Evolutionary conservation across 2,797 vertebrate species (phyloP), one percentile per base, ranked within the genome.

Genomic region (Tadarida brasiliensis): DNA sequence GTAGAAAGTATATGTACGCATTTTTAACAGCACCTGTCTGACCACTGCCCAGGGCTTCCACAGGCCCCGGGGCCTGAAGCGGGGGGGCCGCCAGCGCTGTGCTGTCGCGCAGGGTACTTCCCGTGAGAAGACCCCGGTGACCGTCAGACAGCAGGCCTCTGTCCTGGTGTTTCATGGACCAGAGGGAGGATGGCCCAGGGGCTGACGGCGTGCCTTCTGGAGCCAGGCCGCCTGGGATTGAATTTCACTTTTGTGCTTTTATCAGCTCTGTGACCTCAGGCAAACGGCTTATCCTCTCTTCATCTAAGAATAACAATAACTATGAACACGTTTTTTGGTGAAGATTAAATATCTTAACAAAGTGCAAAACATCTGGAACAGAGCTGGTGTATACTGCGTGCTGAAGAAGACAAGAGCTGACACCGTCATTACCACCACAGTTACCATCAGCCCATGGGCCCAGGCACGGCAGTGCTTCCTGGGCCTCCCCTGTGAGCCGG

Each of bases 211-310:
- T 3, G 33, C 24, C 33, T 15, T 81, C 61, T n/a, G 39, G 26
- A 84, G 30, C 9, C 35, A 81, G 61, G 54, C 39, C 28, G 19
- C n/a, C 78, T 73, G 30, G 26, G 17, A 67, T 0, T 65, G 54
- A 85, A 63, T 85, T 81, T 78, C 47, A 39, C 11, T 77, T 86
- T 83, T 91, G 70, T 39, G 57, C n/a, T 91, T 77, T 68, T 11
- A 83, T 16, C 26, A 61, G 44, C 59, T 88, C 44, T 82, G 49
- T 71, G 84, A 87, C 39, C 33, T 77, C 26, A 65, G 56, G 26
- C 61, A 73, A 90, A 54, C 44, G 57, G 61, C 24, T 88, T 44
- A 87, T 56, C 47, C 44, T 67, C 61, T 88, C 80, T 56, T 85
- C 44, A 93, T 85, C 30, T 71, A 39, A 19, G 22, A 87, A 92